These are phyloP conservation scores for Pseudococcus jackbeardsleyi DNA, from an alignment of 2,888 invertebrate species.

Conservation along the genomic window DNA sequence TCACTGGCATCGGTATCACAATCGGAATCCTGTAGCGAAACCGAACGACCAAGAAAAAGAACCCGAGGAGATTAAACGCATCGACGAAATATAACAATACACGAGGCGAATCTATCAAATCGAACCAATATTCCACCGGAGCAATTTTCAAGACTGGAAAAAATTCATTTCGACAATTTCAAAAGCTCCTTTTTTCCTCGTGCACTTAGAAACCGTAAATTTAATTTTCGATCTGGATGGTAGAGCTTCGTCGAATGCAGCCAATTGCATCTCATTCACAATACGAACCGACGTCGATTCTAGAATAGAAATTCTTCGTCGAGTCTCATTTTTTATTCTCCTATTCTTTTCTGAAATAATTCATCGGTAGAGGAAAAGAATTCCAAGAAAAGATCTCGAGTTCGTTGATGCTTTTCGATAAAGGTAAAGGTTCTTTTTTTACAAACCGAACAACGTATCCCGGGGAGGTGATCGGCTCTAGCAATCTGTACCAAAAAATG, in stretches of 20 bases:
- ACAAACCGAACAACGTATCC: background rate
- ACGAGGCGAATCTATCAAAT: background rate
- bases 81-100: conserved; percentile 4
- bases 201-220: background rate
- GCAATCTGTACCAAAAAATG: background rate
- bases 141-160: background rate
- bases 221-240: background rate
- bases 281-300: background rate
- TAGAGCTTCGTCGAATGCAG: background rate
- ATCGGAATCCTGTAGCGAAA: background rate
- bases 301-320: conserved; percentile 2
- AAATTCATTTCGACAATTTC: background rate
- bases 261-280: background rate
- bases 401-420: background rate
- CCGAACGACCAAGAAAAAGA: background rate
- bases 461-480: background rate
- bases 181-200: background rate
- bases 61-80: conserved; percentile 8
- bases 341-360: conserved; percentile 1
- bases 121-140: background rate
- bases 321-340: background rate
- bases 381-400: background rate
- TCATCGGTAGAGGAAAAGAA: background rate
- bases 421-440: background rate
- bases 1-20: background rate